phyloP scores from a whole-genome alignment of 2,888 invertebrate genomes.

The Xestia c-nigrum region DNA sequence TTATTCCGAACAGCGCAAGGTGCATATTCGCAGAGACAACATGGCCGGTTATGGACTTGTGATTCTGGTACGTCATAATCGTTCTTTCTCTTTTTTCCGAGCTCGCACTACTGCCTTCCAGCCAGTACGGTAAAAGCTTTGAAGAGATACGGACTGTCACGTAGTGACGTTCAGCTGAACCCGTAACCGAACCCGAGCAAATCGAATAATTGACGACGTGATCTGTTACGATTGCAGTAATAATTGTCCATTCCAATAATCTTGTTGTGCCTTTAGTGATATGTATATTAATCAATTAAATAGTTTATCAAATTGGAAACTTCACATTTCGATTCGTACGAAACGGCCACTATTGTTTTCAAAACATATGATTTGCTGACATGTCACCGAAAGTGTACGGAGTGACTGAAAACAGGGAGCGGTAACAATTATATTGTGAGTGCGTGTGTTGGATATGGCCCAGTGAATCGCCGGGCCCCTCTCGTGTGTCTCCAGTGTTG shows the following conservation, averaged over 20 bases:
- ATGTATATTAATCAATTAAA: slow-evolving; percentile 54
- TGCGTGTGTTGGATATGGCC: slow-evolving; percentile 85
- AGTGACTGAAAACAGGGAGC: slow-evolving; percentile 82
- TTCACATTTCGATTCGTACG: slow-evolving; percentile 71
- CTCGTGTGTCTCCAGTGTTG: slow-evolving; percentile 81
- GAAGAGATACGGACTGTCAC: slow-evolving; percentile 80
- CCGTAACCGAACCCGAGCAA: slow-evolving; percentile 81
- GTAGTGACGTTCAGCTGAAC: slow-evolving; percentile 72
- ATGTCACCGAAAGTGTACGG: slow-evolving; percentile 77
- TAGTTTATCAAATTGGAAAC: slow-evolving; percentile 62
- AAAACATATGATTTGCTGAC: slow-evolving; percentile 82
- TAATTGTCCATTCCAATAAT: slow-evolving; percentile 66
- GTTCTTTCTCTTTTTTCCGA: slow-evolving; percentile 88
- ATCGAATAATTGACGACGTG: slow-evolving; percentile 79
- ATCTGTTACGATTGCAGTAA: slow-evolving; percentile 72
- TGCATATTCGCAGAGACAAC: slow-evolving; percentile 67
- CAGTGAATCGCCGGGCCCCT: slow-evolving; percentile 79
- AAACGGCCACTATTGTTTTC: slow-evolving; percentile 81
- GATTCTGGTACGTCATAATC: slow-evolving; percentile 78
- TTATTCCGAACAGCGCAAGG: slow-evolving; percentile 71
- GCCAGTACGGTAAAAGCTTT: slow-evolving; percentile 87
- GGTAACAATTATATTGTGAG: slow-evolving; percentile 81
- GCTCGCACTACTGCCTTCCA: slow-evolving; percentile 84
- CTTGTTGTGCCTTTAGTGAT: slow-evolving; percentile 66
- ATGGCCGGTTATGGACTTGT: slow-evolving; percentile 73